These are phyloP conservation scores for Cephus rjabovi DNA, from an alignment of 2,888 invertebrate species.

Conservation along the genomic window DNA sequence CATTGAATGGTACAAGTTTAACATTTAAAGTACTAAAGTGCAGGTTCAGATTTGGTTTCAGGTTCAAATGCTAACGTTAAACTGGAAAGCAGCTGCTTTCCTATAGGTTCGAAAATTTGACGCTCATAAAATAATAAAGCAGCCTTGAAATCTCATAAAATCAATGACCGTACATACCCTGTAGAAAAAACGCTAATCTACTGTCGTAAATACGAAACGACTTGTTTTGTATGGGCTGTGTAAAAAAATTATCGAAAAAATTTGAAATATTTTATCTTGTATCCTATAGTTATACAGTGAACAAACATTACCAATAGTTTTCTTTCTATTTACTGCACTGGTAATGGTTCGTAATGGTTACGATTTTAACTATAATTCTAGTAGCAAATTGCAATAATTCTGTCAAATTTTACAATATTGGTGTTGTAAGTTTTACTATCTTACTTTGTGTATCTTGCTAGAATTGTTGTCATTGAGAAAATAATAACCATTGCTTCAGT, in stretches of 20 bases:
- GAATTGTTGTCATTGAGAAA: too few species aligned
- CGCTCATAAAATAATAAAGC: slow-evolving; percentile 27
- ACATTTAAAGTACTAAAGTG: background rate
- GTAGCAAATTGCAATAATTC: too few species aligned
- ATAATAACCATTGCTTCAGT: too few species aligned
- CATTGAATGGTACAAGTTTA: too few species aligned
- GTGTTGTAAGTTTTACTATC: too few species aligned
- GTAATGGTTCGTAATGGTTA: too few species aligned
- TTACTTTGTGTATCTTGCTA: too few species aligned
- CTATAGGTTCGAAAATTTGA: background rate
- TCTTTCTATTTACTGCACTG: background rate
- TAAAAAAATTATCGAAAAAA: slow-evolving; percentile 54
- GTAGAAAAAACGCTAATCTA: slow-evolving; percentile 44
- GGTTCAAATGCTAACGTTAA: background rate
- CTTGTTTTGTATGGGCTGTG: slow-evolving; percentile 43
- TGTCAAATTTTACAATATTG: too few species aligned
- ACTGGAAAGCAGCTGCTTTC: background rate
- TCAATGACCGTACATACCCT: slow-evolving; percentile 4
- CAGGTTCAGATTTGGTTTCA: background rate
- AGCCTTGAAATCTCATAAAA: slow-evolving; percentile 24
- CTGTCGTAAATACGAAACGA: slow-evolving; percentile 53
- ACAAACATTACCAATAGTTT: background rate
- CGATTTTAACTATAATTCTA: too few species aligned
- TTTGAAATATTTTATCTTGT: background rate
- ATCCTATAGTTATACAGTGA: background rate